These are phyloP conservation scores for Peromyscus attwateri DNA, from an alignment of 2,797 vertebrate genomes.

Conservation along the genomic window DNA sequence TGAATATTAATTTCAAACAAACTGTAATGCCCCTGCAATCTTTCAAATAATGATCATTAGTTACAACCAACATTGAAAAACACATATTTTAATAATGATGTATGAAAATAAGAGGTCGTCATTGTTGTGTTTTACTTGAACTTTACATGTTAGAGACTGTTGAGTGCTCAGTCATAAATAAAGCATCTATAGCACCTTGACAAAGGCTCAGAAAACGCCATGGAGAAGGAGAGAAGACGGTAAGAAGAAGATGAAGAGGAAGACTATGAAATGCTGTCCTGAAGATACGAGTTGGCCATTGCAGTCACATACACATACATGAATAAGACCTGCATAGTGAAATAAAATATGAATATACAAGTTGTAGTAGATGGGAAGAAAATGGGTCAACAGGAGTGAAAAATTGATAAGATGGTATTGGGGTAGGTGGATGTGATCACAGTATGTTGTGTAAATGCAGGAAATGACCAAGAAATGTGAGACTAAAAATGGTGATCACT, in stretches of 20 bases:
- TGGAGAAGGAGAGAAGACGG: neutral
- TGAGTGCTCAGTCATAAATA: neutral
- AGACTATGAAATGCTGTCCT: neutral
- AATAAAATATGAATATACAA: neutral
- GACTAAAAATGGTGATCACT: neutral
- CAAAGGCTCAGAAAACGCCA: neutral
- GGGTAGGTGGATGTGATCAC: neutral
- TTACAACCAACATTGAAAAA: neutral
- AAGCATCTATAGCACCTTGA: no score
- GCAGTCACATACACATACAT: neutral
- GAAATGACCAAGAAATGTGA: neutral
- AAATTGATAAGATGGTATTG: no score
- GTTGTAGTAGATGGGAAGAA: neutral
- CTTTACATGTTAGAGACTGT: neutral
- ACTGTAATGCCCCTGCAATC: neutral
- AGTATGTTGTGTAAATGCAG: neutral
- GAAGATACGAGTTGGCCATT: neutral
- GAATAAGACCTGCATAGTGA: neutral
- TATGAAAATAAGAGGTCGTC: neutral
- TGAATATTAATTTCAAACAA: slow-evolving; percentile 18
- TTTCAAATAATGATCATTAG: neutral
- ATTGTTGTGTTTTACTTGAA: neutral
- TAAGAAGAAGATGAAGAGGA: neutral
- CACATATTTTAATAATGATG: neutral
- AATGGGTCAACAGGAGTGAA: neutral